These are phyloP conservation scores for Calephelis virginiensis DNA, from an alignment of 1,140 invertebrate genomes.

Conservation along the genomic window DNA sequence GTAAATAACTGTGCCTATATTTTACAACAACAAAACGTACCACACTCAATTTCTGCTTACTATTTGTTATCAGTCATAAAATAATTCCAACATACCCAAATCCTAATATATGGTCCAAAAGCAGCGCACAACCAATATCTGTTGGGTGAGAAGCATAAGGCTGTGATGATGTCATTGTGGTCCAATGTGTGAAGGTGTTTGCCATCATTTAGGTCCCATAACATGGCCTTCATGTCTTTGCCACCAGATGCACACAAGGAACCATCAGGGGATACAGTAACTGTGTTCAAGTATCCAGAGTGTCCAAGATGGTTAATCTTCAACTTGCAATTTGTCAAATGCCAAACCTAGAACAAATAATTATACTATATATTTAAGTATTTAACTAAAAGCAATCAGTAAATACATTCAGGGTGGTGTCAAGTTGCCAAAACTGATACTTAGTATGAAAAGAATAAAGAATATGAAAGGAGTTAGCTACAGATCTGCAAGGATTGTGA, in stretches of 20 bases:
- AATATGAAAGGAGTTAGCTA: too few species aligned
- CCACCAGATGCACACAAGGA: slow-evolving; percentile 99
- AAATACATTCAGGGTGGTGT: not conserved
- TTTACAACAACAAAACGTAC: too few species aligned
- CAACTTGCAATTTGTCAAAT: slow-evolving; percentile 98
- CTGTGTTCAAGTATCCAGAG: slow-evolving; percentile 97
- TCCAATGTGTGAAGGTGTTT: slow-evolving; percentile 99
- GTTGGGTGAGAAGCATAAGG: slow-evolving; percentile 99
- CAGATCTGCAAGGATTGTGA: too few species aligned
- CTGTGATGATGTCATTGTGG: slow-evolving; percentile 98
- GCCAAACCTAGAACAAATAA: slow-evolving; percentile 91
- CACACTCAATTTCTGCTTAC: too few species aligned
- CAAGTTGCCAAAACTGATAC: not conserved
- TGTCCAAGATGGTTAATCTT: slow-evolving; percentile 99
- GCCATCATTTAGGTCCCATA: slow-evolving; percentile 99
- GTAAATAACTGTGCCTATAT: too few species aligned
- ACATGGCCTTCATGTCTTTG: slow-evolving; percentile 99
- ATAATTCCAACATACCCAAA: slow-evolving; percentile 86
- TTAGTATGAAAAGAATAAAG: too few species aligned
- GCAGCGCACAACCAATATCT: slow-evolving; percentile 99
- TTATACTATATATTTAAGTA: not conserved
- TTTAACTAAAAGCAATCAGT: not conserved
- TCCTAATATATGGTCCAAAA: slow-evolving; percentile 99
- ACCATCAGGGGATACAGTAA: slow-evolving; percentile 99
- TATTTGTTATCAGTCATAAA: not conserved